These are phyloP conservation scores for Ctenomys sociabilis DNA, from an alignment of 2,113 vertebrate species.

Conservation along the genomic window DNA sequence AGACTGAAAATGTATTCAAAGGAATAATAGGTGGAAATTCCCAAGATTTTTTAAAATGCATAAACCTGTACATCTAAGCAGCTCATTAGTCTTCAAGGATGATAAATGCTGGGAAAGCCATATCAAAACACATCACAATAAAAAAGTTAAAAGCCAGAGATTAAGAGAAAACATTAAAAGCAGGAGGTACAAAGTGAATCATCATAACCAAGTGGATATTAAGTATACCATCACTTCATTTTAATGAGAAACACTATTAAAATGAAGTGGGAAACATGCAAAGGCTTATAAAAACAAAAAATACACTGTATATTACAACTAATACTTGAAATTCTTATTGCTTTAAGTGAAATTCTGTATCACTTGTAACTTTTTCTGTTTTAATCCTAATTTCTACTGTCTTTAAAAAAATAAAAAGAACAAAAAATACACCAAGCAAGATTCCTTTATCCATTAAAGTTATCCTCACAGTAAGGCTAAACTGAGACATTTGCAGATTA, in stretches of 20 bases:
- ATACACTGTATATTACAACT: too few species aligned
- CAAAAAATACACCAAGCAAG: not conserved
- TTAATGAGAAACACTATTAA: not conserved
- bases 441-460: not conserved
- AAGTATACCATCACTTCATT: not conserved
- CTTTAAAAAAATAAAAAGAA: too few species aligned
- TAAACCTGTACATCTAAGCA: not conserved
- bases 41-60: not conserved
- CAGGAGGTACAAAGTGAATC: not conserved
- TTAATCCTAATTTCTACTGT: too few species aligned
- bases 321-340: too few species aligned
- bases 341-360: too few species aligned
- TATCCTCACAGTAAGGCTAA: not conserved
- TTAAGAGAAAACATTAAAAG: constrained; percentile 21
- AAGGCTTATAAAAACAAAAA: not conserved
- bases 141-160: constrained; percentile 18
- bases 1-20: not conserved
- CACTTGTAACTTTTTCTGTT: too few species aligned
- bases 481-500: not conserved
- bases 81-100: not conserved
- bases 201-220: not conserved
- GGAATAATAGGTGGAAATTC: not conserved
- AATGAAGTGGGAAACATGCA: not conserved
- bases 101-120: not conserved
- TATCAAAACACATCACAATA: not conserved